Evolutionary conservation across 1,140 invertebrate genomes (phyloP), one percentile per base, ranked within the genome.

Genomic region (Bombus balteatus): DNA sequence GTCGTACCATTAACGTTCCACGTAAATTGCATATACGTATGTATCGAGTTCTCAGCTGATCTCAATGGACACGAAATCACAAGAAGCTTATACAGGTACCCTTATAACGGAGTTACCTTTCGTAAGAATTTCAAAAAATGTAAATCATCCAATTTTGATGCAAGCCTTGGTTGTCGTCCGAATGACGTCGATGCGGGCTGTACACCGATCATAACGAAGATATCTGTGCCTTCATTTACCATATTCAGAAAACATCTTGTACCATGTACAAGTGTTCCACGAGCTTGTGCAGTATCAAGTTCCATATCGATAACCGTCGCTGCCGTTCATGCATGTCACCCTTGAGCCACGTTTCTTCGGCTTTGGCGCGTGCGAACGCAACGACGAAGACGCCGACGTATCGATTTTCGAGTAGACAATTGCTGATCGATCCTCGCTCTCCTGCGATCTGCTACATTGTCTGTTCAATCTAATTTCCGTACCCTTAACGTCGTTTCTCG

Each of bases 41-140:
- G 10, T 66, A 66, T 32, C 6, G 5, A 15, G n/a, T 18, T 66
- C n/a, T 66, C n/a, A 66, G 65, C n/a, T 66, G 12, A 28, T 37
- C 2, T 47, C 65, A 73, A 47, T 73, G 22, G 25, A 73, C 37
- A 41, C 28, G 1, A 1, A 22, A 39, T 39, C 1, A 22, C 4
- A n/a, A 22, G n/a, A 62, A 75, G 43, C 32, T 62, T 41, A 90
- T 90, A 90, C 88, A 90, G 89, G 89, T 90, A 90, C 89, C 89
- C 89, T 71, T 80, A 90, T 90, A 70, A 15, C 37, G 0, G 1
- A 53, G 2, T 12, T 53, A 43, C 53, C 68, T 80, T 85, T 62
- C 53, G 39, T 72, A 73, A 53, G n/a, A 47, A 53, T 79, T 62
- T 47, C 28, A 22, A 80, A 73, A 73, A 80, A 85, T 78, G 57